Evolutionary conservation across 2,797 vertebrate species (phyloP).

Genomic region (Tamandua tetradactyla): DNA sequence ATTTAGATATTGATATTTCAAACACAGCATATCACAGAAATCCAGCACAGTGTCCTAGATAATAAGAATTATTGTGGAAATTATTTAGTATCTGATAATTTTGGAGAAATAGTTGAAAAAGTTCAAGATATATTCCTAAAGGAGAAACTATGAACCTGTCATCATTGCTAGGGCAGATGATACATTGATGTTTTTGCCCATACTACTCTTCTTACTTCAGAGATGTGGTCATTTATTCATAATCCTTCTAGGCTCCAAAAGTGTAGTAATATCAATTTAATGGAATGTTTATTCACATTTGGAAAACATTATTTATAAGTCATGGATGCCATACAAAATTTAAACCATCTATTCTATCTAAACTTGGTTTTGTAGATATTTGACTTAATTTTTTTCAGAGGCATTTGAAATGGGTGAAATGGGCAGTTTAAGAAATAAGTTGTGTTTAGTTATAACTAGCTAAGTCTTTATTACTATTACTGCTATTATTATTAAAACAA

Average conservation of each 20-base stretch:
- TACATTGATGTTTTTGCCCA: neutral
- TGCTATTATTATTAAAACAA: neutral
- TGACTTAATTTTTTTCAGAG: slow-evolving; percentile 16
- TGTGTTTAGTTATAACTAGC: slow-evolving; percentile 20
- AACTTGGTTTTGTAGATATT: slow-evolving; percentile 31
- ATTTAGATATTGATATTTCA: slow-evolving; percentile 12
- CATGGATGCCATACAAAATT: neutral
- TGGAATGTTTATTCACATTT: slow-evolving; percentile 42
- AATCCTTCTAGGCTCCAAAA: neutral
- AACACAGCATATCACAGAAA: slow-evolving; percentile 19
- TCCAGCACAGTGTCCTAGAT: neutral
- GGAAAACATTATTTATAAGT: slow-evolving; percentile 40
- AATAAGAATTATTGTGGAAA: slow-evolving; percentile 1
- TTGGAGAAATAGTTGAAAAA: neutral
- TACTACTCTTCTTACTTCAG: neutral
- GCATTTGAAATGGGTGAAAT: neutral
- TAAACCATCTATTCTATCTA: neutral
- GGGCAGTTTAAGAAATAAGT: neutral
- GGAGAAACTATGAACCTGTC: neutral
- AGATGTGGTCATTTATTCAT: neutral
- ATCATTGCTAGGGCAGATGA: neutral
- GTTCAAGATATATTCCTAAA: neutral
- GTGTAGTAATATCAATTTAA: neutral
- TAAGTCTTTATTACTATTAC: neutral
- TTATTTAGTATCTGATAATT: neutral